Percentiles rank a stretch among this genome's conserved stretches.
Evolutionary conservation across 2,113 vertebrate genomes (phyloP).

Genomic region (Herpetotheres cachinnans): DNA sequence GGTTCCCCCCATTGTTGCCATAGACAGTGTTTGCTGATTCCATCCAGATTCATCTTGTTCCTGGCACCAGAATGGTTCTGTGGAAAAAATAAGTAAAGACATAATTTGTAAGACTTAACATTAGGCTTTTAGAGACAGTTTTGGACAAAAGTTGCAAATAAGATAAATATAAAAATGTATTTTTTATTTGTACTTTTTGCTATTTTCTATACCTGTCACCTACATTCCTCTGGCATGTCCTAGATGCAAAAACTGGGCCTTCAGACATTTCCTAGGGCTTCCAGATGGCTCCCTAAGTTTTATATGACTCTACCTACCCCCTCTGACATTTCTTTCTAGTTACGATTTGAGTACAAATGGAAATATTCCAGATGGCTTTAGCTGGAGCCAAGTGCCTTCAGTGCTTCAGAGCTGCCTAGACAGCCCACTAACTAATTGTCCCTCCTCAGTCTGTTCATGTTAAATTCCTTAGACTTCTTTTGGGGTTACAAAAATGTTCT

Average conservation of each 20-base stretch:
- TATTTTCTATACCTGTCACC: neutral
- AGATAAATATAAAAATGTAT: neutral
- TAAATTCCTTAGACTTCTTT: neutral
- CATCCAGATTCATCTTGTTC: neutral
- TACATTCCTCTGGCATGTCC: neutral
- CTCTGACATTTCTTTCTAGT: conserved; percentile 44
- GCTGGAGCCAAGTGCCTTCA: conserved; percentile 49
- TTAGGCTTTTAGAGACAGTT: neutral
- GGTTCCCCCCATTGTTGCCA: neutral
- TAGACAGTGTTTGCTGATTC: neutral
- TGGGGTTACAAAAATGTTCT: neutral
- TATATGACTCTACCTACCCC: conserved; percentile 11
- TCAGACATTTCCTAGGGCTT: neutral
- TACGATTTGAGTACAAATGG: conserved; percentile 47
- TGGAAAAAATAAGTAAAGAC: neutral
- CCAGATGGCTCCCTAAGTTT: conserved; percentile 31
- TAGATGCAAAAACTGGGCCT: neutral
- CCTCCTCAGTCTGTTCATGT: conserved; percentile 17
- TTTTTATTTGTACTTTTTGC: neutral
- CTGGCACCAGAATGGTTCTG: neutral
- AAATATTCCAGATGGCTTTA: conserved; percentile 59
- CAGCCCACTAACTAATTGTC: conserved; percentile 50
- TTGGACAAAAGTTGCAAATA: neutral
- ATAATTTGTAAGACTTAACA: neutral
- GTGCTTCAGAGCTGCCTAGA: conserved; percentile 2